phyloP scores from a whole-genome alignment of 2,797 vertebrate genomes.

The Chiroxiphia lanceolata region DNA sequence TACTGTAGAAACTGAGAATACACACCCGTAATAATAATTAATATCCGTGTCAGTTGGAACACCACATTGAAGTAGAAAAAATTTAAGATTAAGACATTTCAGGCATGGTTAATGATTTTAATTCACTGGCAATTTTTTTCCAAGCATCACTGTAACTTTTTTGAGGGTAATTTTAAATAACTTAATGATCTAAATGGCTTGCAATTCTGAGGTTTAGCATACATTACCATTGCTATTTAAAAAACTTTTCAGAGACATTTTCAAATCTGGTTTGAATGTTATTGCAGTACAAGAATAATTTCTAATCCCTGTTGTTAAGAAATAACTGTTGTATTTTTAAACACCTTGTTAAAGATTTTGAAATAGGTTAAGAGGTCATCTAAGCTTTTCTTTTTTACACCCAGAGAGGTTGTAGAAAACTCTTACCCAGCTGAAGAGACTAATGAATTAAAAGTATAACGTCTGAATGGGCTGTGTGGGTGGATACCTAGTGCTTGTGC shows the following conservation, averaged over 20 bases:
- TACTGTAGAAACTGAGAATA: neutral
- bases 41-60: neutral
- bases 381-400: neutral
- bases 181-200: constrained; percentile 9
- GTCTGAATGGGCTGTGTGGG: neutral
- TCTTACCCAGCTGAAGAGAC: constrained; percentile 31
- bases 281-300: neutral
- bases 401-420: constrained; percentile 25
- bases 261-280: neutral
- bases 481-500: neutral
- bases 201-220: neutral
- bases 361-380: constrained; percentile 17
- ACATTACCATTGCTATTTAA: neutral
- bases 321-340: constrained; percentile 25
- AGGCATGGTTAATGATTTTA: neutral
- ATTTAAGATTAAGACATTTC: neutral
- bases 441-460: constrained; percentile 40
- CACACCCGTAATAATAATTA: neutral
- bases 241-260: constrained; percentile 17
- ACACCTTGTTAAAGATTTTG: neutral
- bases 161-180: neutral
- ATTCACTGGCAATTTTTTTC: neutral
- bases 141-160: neutral
- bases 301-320: constrained; percentile 21
- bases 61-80: neutral